Evolutionary conservation across 2,888 invertebrate genomes (phyloP).

Genomic region (Diogma glabrata): DNA sequence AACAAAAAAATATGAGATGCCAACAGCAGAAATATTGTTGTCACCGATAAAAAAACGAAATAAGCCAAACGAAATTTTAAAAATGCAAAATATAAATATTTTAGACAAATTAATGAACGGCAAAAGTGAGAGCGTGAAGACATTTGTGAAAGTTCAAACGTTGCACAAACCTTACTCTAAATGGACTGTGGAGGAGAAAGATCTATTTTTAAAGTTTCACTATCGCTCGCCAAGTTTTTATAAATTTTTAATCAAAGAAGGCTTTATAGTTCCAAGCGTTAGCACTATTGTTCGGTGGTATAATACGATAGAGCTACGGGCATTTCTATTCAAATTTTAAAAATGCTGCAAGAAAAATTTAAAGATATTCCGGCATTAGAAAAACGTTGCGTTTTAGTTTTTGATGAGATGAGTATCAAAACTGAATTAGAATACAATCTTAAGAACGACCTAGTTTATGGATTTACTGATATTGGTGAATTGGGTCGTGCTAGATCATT

Average conservation of each 20-base stretch:
- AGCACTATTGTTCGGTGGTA: slow-evolving; percentile 1
- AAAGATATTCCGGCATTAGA: background rate
- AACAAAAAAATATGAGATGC: background rate
- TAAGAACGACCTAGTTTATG: slow-evolving; percentile 9
- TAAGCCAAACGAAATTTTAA: slow-evolving; percentile 1
- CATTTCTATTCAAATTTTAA: background rate
- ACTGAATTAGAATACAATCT: slow-evolving; percentile 6
- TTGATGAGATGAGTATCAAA: no score
- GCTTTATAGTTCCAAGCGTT: background rate
- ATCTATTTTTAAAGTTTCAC: slow-evolving; percentile 2
- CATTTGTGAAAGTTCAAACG: background rate
- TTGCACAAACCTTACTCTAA: background rate
- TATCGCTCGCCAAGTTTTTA: slow-evolving; percentile 7
- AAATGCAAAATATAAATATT: background rate
- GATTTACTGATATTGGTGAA: slow-evolving; percentile 4
- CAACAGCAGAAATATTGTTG: background rate
- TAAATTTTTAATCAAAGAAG: slow-evolving; percentile 9
- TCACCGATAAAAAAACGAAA: background rate
- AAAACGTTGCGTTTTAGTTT: slow-evolving; percentile 2
- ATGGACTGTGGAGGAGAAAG: background rate
- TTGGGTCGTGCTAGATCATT: slow-evolving; percentile 2
- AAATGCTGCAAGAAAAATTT: slow-evolving; percentile 7
- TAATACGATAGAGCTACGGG: background rate
- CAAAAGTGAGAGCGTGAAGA: background rate
- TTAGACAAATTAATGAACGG: background rate